These are phyloP conservation scores for Pogoniulus pusillus DNA, from an alignment of 2,797 vertebrate species.

Conservation along the genomic window DNA sequence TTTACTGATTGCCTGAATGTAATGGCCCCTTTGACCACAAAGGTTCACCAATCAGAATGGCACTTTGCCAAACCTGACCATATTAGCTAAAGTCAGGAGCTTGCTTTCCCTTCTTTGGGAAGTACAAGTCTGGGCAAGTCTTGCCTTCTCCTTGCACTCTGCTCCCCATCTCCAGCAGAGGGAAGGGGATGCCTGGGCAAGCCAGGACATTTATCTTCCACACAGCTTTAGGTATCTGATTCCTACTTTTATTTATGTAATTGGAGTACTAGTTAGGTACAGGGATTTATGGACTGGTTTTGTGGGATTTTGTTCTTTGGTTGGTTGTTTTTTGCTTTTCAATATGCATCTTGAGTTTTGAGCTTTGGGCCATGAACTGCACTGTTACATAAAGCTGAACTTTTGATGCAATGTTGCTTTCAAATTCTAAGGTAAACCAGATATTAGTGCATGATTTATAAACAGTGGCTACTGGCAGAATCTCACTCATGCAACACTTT, in stretches of 20 bases:
- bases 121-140: too few species aligned
- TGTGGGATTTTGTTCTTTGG: too few species aligned
- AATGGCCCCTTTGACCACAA: too few species aligned
- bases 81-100: too few species aligned
- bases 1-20: too few species aligned
- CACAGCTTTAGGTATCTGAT: neutral
- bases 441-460: neutral
- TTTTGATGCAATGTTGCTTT: neutral
- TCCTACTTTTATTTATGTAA: neutral
- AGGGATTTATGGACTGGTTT: neutral
- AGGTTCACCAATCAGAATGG: too few species aligned
- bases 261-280: conserved; percentile 2
- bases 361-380: neutral
- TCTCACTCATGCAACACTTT: neutral
- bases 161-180: too few species aligned
- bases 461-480: neutral
- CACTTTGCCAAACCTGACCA: too few species aligned
- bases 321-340: neutral
- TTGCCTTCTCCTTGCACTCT: too few species aligned
- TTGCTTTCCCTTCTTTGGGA: too few species aligned
- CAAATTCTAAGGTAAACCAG: neutral
- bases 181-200: too few species aligned
- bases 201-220: too few species aligned
- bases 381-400: neutral
- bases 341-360: neutral